Conservation (phyloP, 2,888 invertebrate genomes). For the Hemistola chrysoprasaria region DNA sequence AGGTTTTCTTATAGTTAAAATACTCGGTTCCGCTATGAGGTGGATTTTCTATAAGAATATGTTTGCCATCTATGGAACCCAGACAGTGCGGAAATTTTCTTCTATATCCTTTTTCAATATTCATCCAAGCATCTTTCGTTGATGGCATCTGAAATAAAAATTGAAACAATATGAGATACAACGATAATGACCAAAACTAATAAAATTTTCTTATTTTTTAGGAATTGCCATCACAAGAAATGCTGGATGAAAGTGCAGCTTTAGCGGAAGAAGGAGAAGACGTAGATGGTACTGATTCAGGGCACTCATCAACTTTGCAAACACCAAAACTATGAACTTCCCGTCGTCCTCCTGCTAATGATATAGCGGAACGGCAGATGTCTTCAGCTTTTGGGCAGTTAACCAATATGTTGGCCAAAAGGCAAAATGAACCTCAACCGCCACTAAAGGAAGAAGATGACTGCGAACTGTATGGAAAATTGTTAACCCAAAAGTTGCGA, state of each 20-base stretch:
- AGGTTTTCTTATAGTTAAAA: conserved; percentile 36
- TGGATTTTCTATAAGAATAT: conserved; percentile 32
- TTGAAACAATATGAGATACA: background rate
- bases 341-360: conserved; percentile 4
- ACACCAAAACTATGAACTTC: background rate
- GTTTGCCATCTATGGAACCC: conserved; percentile 37
- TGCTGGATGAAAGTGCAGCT: too few relatives aligned
- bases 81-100: conserved; percentile 24
- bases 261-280: too few relatives aligned
- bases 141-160: conserved; percentile 4
- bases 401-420: conserved; percentile 8
- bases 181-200: background rate
- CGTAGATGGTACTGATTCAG: too few relatives aligned
- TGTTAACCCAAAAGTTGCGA: conserved; percentile 12
- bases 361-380: conserved; percentile 9
- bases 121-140: background rate
- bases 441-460: conserved; percentile 12
- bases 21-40: conserved; percentile 7
- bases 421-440: background rate
- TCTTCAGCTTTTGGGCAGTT: conserved; percentile 6
- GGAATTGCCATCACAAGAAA: background rate
- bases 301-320: background rate
- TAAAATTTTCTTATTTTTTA: background rate
- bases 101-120: conserved; percentile 23
- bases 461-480: conserved; percentile 13